Conservation (phyloP, 2,113 vertebrate genomes). For the Madoqua kirkii region DNA sequence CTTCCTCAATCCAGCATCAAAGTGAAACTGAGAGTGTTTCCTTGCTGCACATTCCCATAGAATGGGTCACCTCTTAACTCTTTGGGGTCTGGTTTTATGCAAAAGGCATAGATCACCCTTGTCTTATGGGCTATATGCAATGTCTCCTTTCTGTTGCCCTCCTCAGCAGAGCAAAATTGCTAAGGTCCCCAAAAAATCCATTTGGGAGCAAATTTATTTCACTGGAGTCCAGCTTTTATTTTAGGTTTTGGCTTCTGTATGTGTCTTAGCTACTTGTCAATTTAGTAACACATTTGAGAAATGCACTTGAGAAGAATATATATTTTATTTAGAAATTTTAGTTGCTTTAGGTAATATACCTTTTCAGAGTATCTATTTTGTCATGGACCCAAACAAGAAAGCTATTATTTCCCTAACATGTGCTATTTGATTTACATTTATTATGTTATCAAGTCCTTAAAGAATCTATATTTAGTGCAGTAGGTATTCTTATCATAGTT, state of each 20-base stretch:
- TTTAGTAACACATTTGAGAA: neutral
- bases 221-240: neutral
- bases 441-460: neutral
- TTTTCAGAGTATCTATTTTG: neutral
- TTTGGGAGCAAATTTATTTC: neutral
- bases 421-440: neutral
- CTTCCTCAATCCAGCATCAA: neutral
- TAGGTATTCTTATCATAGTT: neutral
- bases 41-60: neutral
- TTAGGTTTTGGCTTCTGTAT: neutral
- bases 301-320: neutral
- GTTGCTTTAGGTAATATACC: neutral
- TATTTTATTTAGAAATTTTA: neutral
- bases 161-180: neutral
- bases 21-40: neutral
- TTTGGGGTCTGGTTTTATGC: neutral
- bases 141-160: neutral
- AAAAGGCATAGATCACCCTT: neutral
- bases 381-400: neutral
- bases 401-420: neutral
- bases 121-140: neutral
- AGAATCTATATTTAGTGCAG: neutral
- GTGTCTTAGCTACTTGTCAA: neutral
- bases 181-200: neutral
- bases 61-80: neutral